phyloP scores from a whole-genome alignment of 2,888 invertebrate genomes.

The Drepana falcataria region DNA sequence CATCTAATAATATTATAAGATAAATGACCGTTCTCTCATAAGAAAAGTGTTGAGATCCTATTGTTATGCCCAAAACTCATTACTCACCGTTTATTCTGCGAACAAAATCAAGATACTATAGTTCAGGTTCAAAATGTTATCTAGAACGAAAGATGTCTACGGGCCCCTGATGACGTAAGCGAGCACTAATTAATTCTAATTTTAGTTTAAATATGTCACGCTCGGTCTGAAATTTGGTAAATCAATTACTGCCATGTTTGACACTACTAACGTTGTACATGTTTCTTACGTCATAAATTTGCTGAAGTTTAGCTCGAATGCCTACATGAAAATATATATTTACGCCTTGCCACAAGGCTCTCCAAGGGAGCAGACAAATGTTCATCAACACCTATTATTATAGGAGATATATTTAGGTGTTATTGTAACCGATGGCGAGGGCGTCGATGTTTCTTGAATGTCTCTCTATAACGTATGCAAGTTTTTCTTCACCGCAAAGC shows the following conservation, averaged over 20 bases:
- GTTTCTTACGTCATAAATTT: background rate
- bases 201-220: constrained; percentile 3
- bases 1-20: background rate
- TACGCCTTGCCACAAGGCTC: too few species aligned
- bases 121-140: background rate
- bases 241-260: background rate
- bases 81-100: background rate
- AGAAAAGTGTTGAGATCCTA: background rate
- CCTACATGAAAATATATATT: too few species aligned
- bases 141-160: background rate
- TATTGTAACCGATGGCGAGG: too few species aligned
- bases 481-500: too few species aligned
- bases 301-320: too few species aligned
- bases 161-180: background rate
- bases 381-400: too few species aligned
- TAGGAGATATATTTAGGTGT: too few species aligned
- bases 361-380: too few species aligned
- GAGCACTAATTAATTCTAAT: constrained; percentile 5
- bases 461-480: too few species aligned
- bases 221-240: background rate
- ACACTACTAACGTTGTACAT: background rate
- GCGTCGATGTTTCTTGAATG: too few species aligned
- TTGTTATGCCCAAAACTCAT: background rate
- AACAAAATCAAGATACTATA: background rate
- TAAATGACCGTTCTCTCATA: background rate